Conservation (phyloP, 2,888 invertebrate species). For the Acronicta aceris region DNA sequence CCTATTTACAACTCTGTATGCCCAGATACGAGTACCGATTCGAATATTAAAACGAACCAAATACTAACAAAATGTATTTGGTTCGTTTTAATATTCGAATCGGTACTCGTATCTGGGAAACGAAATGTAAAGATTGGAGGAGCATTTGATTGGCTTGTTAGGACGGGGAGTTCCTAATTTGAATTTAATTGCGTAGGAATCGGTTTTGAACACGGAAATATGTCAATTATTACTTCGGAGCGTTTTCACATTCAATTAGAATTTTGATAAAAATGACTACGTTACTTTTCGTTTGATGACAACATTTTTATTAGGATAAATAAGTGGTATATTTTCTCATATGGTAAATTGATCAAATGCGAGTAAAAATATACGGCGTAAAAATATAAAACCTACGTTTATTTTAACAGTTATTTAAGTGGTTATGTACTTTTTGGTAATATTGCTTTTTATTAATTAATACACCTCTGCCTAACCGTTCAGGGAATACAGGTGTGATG, state of each 20-base stretch:
- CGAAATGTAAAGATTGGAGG: constrained; percentile 14
- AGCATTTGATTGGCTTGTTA: constrained; percentile 10
- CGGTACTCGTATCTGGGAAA: constrained; percentile 1
- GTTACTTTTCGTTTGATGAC: too few species aligned
- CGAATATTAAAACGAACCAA: constrained; percentile 28
- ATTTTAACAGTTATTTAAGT: too few species aligned
- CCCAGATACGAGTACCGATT: constrained; percentile 2
- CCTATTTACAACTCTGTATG: constrained; percentile 50
- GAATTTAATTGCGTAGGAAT: constrained; percentile 17
- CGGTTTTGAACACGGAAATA: not conserved
- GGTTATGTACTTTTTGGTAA: too few species aligned
- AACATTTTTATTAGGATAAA: too few species aligned
- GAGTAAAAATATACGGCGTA: too few species aligned
- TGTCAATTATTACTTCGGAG: not conserved
- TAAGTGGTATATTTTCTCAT: too few species aligned
- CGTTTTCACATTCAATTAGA: not conserved
- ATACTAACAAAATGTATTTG: constrained; percentile 39
- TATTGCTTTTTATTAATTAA: too few species aligned
- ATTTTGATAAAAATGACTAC: not conserved
- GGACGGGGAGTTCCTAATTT: constrained; percentile 14
- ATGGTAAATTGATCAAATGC: too few species aligned
- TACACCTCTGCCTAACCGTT: too few species aligned
- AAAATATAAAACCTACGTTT: too few species aligned
- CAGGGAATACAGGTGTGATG: too few species aligned
- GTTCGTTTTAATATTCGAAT: constrained; percentile 23